These are phyloP conservation scores for Temnothorax ravouxi DNA, from an alignment of 2,888 invertebrate species.

Conservation along the genomic window DNA sequence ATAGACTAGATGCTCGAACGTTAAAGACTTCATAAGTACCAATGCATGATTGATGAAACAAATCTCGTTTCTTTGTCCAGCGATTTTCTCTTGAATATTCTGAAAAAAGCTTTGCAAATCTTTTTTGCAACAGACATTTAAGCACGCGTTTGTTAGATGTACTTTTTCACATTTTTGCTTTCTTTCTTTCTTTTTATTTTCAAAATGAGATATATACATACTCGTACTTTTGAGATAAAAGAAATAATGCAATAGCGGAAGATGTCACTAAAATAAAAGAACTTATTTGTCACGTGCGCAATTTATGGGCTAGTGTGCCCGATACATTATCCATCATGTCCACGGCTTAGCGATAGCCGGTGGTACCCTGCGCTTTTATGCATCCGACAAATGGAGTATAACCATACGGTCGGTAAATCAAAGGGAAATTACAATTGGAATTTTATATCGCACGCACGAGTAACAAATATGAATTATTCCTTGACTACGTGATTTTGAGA, in stretches of 20 bases:
- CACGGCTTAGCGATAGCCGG: conserved; percentile 30
- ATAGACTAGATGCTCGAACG: neutral
- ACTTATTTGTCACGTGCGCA: conserved; percentile 60
- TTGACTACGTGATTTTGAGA: conserved; percentile 46
- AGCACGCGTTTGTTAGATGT: neutral
- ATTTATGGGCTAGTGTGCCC: conserved; percentile 62
- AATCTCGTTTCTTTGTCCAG: neutral
- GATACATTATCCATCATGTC: conserved; percentile 66
- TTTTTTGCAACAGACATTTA: neutral
- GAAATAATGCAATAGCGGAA: neutral
- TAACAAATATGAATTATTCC: conserved; percentile 53
- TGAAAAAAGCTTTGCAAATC: neutral
- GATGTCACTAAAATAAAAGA: conserved; percentile 33
- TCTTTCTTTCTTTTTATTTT: neutral
- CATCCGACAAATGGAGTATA: conserved; percentile 46
- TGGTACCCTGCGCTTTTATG: conserved; percentile 39
- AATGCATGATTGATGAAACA: neutral
- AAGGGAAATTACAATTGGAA: conserved; percentile 53
- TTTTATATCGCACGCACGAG: conserved; percentile 50
- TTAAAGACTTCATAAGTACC: neutral
- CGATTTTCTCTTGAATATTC: conserved; percentile 19
- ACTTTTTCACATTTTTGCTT: neutral
- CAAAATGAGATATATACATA: neutral
- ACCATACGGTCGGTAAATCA: conserved; percentile 47
- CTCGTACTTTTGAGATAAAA: conserved; percentile 2